These are phyloP conservation scores for Piscicola geometra DNA, from an alignment of 2,888 invertebrate species.

Conservation along the genomic window DNA sequence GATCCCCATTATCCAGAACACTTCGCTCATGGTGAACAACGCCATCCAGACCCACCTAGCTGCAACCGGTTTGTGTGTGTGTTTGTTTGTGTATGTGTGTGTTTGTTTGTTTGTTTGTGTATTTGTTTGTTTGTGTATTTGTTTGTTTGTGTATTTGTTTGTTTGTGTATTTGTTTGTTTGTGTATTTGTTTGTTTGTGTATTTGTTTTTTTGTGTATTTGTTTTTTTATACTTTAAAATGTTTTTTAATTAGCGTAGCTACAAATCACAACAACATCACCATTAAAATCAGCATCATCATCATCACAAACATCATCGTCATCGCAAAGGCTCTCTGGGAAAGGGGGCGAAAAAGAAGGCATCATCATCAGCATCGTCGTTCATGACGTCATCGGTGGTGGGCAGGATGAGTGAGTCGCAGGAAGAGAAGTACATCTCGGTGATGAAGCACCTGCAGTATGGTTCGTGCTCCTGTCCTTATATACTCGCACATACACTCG, in stretches of 20 bases:
- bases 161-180: too few species aligned
- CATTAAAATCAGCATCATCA: too few species aligned
- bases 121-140: too few species aligned
- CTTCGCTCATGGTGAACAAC: constrained; percentile 57
- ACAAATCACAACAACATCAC: too few species aligned
- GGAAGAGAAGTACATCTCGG: constrained; percentile 74
- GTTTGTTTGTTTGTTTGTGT: too few species aligned
- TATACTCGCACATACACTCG: neutral
- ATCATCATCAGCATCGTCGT: neutral
- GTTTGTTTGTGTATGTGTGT: neutral
- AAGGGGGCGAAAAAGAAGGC: constrained; percentile 17
- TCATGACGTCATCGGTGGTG: constrained; percentile 25
- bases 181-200: too few species aligned
- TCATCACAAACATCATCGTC: too few species aligned
- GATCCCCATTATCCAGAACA: constrained; percentile 81
- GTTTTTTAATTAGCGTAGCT: too few species aligned
- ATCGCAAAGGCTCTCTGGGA: neutral
- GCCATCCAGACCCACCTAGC: constrained; percentile 39
- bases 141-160: too few species aligned
- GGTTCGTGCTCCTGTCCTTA: constrained; percentile 60
- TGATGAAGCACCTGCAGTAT: constrained; percentile 84
- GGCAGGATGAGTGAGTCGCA: constrained; percentile 56
- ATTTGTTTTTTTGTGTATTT: too few species aligned
- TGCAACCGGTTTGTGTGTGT: constrained; percentile 9
- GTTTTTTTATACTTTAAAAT: too few species aligned